Percentiles rank a stretch among this genome's conserved stretches.
These are phyloP conservation scores for Calephelis nemesis DNA, from an alignment of 1,140 invertebrate genomes.

Conservation along the genomic window DNA sequence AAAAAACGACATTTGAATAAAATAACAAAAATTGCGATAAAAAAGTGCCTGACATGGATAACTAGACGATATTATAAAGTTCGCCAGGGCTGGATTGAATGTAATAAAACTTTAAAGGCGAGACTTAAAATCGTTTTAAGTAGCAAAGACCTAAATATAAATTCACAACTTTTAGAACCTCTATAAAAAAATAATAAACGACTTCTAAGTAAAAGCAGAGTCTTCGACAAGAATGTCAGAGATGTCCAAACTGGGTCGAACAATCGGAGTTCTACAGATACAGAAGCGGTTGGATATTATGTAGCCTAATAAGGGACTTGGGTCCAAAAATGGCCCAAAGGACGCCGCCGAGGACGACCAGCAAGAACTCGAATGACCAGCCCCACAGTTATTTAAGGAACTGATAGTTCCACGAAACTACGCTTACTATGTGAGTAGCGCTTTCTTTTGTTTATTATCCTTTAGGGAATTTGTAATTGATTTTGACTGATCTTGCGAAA, in stretches of 20 bases:
- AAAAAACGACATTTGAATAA: too few species aligned
- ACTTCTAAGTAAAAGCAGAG: slow-evolving; percentile 34
- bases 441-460: slow-evolving; percentile 32
- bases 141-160: slow-evolving; percentile 1
- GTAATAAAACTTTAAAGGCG: too few species aligned
- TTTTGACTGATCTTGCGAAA: background rate
- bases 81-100: too few species aligned
- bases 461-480: background rate
- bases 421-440: slow-evolving; percentile 55
- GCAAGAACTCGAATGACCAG: slow-evolving; percentile 57
- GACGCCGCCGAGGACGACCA: slow-evolving; percentile 66
- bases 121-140: too few species aligned
- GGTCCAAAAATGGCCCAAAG: slow-evolving; percentile 56
- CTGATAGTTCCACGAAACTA: slow-evolving; percentile 62
- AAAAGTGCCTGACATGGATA: too few species aligned
- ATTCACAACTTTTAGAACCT: background rate
- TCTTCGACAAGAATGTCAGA: slow-evolving; percentile 46
- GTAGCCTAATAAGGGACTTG: slow-evolving; percentile 59
- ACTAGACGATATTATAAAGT: too few species aligned
- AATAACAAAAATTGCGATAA: too few species aligned
- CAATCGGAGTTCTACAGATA: slow-evolving; percentile 56
- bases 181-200: slow-evolving; percentile 29
- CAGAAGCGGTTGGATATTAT: slow-evolving; percentile 59
- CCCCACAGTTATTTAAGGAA: slow-evolving; percentile 63
- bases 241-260: slow-evolving; percentile 66